A percentile compares a stretch with the other conserved stretches of the same genome.
Conservation (phyloP, 2,888 invertebrate genomes). For the Lysandra bellargus region DNA sequence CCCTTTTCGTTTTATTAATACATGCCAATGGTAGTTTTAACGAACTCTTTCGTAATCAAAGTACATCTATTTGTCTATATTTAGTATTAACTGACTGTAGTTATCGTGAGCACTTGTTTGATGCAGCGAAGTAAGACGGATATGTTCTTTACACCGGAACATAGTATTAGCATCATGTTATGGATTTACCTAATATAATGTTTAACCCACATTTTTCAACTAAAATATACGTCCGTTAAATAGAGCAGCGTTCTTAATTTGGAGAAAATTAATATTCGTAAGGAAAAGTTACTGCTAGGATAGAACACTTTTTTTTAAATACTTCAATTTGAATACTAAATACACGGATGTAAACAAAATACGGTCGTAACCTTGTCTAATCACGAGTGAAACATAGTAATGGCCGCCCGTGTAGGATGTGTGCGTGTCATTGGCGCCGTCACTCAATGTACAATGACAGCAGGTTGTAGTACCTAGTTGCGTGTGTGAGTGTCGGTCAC, state of each 20-base stretch:
- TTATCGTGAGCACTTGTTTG: not conserved
- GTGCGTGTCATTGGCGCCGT: no score
- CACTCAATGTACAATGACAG: no score
- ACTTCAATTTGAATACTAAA: no score
- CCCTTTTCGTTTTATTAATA: no score
- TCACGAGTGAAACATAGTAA: no score
- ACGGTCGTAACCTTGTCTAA: no score
- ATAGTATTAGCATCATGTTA: not conserved
- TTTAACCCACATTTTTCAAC: not conserved
- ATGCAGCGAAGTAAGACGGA: constrained; percentile 5
- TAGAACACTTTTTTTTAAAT: no score
- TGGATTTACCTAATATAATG: not conserved
- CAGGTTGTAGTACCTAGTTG: no score
- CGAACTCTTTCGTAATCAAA: not conserved
- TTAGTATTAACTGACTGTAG: not conserved
- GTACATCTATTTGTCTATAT: not conserved
- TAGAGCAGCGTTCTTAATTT: not conserved
- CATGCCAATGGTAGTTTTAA: not conserved
- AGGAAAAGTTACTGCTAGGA: not conserved
- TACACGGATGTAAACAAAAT: no score
- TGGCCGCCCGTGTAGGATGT: no score
- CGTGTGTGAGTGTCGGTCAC: no score
- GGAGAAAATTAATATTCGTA: no score
- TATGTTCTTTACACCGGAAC: not conserved
- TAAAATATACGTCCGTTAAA: not conserved